Conservation (phyloP, 2,888 invertebrate species). For the Vandiemenella viatica region DNA sequence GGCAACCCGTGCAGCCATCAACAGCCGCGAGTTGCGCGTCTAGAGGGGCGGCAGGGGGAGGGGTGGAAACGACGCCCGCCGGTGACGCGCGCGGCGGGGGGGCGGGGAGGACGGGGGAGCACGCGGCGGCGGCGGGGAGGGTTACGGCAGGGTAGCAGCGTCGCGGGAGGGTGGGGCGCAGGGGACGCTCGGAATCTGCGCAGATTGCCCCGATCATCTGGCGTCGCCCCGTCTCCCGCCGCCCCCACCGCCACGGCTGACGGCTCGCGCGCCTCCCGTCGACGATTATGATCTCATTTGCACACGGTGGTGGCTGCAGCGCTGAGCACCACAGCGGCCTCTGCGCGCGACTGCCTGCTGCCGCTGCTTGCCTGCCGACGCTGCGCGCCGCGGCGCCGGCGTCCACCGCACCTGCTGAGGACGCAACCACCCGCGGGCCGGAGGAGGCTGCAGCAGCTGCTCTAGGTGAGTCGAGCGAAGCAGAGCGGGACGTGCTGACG, state of each 20-base stretch:
- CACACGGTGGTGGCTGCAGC: not conserved
- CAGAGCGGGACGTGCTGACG: no score
- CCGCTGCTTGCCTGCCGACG: not conserved
- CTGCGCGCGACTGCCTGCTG: not conserved
- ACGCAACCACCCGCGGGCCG: not conserved
- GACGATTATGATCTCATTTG: conserved; percentile 18
- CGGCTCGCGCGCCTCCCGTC: no score
- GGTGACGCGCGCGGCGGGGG: conserved; percentile 1
- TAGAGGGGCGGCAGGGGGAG: not conserved
- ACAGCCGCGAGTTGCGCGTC: not conserved
- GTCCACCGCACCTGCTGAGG: not conserved
- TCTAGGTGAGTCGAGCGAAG: no score
- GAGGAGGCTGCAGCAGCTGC: no score
- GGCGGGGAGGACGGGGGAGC: conserved; percentile 3
- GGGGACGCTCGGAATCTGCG: conserved; percentile 27
- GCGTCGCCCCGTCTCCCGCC: no score
- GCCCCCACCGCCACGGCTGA: no score
- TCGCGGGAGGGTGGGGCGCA: conserved; percentile 19
- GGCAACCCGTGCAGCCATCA: no score
- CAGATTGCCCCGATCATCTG: conserved; percentile 34
- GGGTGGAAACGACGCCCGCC: no score
- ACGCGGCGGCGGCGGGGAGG: not conserved
- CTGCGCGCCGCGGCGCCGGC: not conserved
- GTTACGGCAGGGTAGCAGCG: conserved; percentile 15
- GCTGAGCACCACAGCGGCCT: not conserved